Percentiles rank a stretch among this genome's conserved stretches.
These are phyloP conservation scores for Drosophila pseudoobscura DNA, from an alignment of 1,140 invertebrate genomes.

Conservation along the genomic window DNA sequence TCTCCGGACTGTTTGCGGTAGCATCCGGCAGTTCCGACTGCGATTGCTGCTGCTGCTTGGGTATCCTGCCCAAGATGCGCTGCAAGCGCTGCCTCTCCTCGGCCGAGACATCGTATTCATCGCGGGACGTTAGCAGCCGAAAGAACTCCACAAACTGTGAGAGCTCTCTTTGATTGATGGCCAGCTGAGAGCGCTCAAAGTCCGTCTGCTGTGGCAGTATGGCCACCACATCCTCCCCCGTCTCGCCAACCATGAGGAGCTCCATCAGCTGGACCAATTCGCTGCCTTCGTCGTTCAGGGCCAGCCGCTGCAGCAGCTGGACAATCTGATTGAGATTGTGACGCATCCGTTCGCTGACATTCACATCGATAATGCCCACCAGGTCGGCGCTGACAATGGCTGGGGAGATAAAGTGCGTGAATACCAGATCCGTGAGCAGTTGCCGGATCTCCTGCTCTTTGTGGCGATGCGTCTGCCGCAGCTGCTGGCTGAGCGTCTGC, in stretches of 20 bases:
- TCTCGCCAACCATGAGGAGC: slow-evolving; percentile 85
- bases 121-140: slow-evolving; percentile 53
- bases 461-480: slow-evolving; percentile 86
- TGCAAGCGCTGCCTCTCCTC: slow-evolving; percentile 72
- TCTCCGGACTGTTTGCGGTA: slow-evolving; percentile 17
- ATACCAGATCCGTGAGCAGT: slow-evolving; percentile 96
- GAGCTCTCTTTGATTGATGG: slow-evolving; percentile 89
- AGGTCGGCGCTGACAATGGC: slow-evolving; percentile 98
- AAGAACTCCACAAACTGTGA: slow-evolving; percentile 86
- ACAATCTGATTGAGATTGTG: slow-evolving; percentile 97
- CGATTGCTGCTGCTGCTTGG: slow-evolving; percentile 23
- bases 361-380: slow-evolving; percentile 96
- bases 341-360: slow-evolving; percentile 94
- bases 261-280: slow-evolving; percentile 90
- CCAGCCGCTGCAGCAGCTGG: slow-evolving; percentile 96
- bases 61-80: slow-evolving; percentile 68
- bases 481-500: slow-evolving; percentile 89
- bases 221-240: slow-evolving; percentile 85
- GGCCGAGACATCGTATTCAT: slow-evolving; percentile 63
- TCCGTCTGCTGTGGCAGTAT: slow-evolving; percentile 85
- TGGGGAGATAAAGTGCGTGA: slow-evolving; percentile 97
- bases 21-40: neutral
- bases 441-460: slow-evolving; percentile 89
- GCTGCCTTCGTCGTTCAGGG: slow-evolving; percentile 92
- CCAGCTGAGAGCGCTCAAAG: slow-evolving; percentile 86